Evolutionary conservation across 2,113 vertebrate species (phyloP), one percentile per base, ranked within the genome.

Genomic region (Columba janthina): DNA sequence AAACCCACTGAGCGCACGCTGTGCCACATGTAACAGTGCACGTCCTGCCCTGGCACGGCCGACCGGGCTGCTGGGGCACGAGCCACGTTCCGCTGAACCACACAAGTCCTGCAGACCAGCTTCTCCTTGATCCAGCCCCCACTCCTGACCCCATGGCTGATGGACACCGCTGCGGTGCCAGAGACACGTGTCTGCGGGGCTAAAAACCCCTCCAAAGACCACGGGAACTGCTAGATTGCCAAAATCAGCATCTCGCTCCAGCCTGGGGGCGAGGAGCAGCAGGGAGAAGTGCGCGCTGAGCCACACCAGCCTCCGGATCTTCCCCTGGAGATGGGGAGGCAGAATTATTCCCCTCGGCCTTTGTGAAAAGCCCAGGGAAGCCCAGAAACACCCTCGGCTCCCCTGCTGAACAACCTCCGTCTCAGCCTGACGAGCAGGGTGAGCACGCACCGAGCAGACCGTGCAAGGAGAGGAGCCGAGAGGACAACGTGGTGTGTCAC

Each of bases 141-240:
- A 2, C 32, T 80, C 40, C 22, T 82, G 38, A 79, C 15, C 10
- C 36, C 2, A 0, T 1, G 3, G 22, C 38, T 42, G n/a, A 82
- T 1, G 2, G 1, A 53, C 54, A 88, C 2, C 4, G 15, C 50
- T 85, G 7, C 44, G 62, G 18, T 40, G 38, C 19, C 71, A 56
- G 32, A 60, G 28, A 11, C 22, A 85, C 1, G 0, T 0, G 26
- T 60, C 38, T 11, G 3, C 3, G 3, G 50, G 38, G 31, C 19
- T 54, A 54, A 94, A 67, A 32, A 3, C 13, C 0, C 1, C 44
- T 53, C 26, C 44, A 28, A 50, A 89, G 50, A 54, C 25, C n/a
- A 26, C 0, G 0, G 25, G 54, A 91, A 32, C 2, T 57, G 51
- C 51, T 70, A 0, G 5, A 6, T 56, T 46, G 61, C 57, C 13